These are phyloP conservation scores for Microcebus murinus DNA, from an alignment of 2,113 vertebrate genomes.

Conservation along the genomic window DNA sequence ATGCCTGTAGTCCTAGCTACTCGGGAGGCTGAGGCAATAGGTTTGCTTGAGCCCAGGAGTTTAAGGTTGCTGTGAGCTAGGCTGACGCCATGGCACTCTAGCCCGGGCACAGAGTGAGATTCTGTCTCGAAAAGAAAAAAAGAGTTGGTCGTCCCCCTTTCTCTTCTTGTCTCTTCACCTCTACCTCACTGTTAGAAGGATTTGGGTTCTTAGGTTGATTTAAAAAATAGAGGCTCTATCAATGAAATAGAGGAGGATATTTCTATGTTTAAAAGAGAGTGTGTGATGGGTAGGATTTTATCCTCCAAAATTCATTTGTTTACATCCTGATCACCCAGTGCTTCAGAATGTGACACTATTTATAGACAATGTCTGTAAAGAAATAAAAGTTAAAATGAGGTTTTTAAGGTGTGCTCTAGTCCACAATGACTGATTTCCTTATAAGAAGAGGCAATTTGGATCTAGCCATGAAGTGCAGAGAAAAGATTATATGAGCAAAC, in stretches of 20 bases:
- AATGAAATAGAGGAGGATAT: not conserved
- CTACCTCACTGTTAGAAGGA: not conserved
- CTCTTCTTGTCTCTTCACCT: not conserved
- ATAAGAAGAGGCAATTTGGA: not conserved
- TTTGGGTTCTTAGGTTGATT: not conserved
- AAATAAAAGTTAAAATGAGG: not conserved
- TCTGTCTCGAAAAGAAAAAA: not conserved
- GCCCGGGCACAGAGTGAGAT: too few relatives aligned
- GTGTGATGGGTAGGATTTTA: not conserved
- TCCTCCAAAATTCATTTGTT: not conserved
- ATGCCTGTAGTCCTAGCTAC: too few relatives aligned
- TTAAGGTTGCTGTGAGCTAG: too few relatives aligned
- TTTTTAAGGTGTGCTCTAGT: not conserved
- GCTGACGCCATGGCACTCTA: too few relatives aligned
- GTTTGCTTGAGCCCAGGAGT: too few relatives aligned
- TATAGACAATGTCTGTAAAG: not conserved
- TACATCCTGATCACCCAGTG: not conserved
- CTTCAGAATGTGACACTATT: not conserved
- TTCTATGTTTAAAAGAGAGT: not conserved
- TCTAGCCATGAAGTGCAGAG: not conserved
- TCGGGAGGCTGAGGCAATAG: too few relatives aligned
- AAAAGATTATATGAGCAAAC: not conserved
- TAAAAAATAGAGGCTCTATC: not conserved
- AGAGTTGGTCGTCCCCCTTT: not conserved
- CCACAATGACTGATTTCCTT: not conserved